These are phyloP conservation scores for Diadegma fenestrale DNA, from an alignment of 2,888 invertebrate species.

Conservation along the genomic window DNA sequence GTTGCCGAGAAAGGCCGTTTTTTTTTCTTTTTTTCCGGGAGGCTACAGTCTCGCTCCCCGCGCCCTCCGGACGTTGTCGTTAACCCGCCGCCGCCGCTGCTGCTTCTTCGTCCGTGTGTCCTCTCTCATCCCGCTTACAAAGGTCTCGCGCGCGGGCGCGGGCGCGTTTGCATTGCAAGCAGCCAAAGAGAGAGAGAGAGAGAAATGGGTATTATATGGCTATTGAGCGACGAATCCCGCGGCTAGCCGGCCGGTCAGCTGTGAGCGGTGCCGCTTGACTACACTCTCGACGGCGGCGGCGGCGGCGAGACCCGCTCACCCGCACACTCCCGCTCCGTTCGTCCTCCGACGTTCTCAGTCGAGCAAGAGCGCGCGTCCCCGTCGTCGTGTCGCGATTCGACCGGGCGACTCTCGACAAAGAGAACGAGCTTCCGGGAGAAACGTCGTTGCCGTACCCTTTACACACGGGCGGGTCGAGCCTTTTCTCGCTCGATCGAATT, in stretches of 20 bases:
- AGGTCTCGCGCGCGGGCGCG: conserved; percentile 5
- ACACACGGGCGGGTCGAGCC: too few relatives aligned
- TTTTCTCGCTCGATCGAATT: too few relatives aligned
- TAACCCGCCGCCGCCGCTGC: conserved; percentile 18
- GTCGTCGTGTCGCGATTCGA: conserved; percentile 51
- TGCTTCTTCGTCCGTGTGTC: too few relatives aligned
- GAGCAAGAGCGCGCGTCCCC: conserved; percentile 55
- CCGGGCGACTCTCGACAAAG: conserved; percentile 41
- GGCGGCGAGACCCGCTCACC: too few relatives aligned
- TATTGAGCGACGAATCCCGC: conserved; percentile 81
- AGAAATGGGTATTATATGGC: conserved; percentile 79
- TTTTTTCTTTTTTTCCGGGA: conserved; percentile 70
- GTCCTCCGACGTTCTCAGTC: conserved; percentile 55
- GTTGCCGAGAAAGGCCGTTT: too few relatives aligned
- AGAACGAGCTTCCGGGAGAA: conserved; percentile 24
- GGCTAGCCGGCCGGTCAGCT: conserved; percentile 84
- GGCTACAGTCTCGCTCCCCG: too few relatives aligned
- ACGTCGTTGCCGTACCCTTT: not conserved
- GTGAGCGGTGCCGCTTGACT: conserved; percentile 78
- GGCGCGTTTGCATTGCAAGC: conserved; percentile 1
- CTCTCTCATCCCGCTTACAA: conserved; percentile 54
- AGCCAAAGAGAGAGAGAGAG: conserved; percentile 22
- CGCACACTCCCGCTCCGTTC: conserved; percentile 66
- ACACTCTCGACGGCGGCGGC: conserved; percentile 39
- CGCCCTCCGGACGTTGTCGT: conserved; percentile 32